Evolutionary conservation across 2,888 invertebrate species (phyloP).

Genomic region (Campoletis raptor): DNA sequence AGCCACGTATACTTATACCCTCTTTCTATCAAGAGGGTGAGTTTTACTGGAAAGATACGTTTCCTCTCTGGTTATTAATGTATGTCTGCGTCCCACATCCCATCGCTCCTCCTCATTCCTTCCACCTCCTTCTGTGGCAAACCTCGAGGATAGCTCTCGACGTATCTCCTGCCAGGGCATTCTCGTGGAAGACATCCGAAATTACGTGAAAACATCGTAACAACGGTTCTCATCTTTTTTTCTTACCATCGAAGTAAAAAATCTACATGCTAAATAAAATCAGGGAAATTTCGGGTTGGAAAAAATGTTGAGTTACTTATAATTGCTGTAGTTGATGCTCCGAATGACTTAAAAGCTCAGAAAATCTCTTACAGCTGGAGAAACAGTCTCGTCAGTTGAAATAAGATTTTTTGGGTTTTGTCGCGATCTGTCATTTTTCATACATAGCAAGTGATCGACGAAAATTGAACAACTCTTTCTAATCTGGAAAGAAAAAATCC

Average conservation of each 20-base stretch:
- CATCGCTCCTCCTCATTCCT: slow-evolving; percentile 28
- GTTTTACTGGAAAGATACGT: slow-evolving; percentile 78
- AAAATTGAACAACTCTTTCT: too few species aligned
- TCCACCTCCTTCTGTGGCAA: slow-evolving; percentile 57
- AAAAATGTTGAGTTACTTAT: background rate
- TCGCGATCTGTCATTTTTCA: background rate
- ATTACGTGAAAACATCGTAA: slow-evolving; percentile 77
- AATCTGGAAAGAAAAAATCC: background rate
- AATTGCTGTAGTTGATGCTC: background rate
- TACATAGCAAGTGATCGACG: too few species aligned
- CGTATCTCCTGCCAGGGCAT: slow-evolving; percentile 75
- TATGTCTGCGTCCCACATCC: slow-evolving; percentile 79
- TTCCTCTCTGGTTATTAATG: slow-evolving; percentile 83
- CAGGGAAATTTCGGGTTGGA: background rate
- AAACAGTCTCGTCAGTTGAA: background rate
- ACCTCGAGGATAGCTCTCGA: slow-evolving; percentile 45
- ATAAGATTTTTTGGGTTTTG: background rate
- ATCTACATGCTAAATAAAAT: background rate
- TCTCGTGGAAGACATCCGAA: slow-evolving; percentile 74
- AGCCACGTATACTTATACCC: slow-evolving; percentile 42
- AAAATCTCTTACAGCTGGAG: background rate
- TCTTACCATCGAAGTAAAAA: background rate
- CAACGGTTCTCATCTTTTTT: slow-evolving; percentile 76
- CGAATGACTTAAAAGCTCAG: background rate
- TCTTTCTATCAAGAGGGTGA: slow-evolving; percentile 73